phyloP scores from a whole-genome alignment of 2,113 vertebrate species.

The Notarius quadriscutis region DNA sequence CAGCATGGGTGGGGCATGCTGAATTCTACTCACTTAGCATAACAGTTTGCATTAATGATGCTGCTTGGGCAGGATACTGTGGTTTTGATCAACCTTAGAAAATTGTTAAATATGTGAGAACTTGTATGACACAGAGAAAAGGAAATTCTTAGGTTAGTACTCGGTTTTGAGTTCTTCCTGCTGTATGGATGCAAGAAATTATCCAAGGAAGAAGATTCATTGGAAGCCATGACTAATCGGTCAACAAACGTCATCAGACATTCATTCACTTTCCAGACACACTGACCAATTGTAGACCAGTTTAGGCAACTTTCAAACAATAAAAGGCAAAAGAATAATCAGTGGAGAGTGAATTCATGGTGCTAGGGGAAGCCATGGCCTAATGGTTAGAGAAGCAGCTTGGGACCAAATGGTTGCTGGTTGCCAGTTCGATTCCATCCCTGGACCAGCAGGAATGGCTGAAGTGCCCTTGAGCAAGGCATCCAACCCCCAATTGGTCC shows the following conservation, averaged over 20 bases:
- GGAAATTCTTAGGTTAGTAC: slow-evolving; percentile 51
- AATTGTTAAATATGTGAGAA: slow-evolving; percentile 3
- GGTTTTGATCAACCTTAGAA: slow-evolving; percentile 12
- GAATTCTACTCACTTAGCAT: neutral
- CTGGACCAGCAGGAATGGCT: neutral
- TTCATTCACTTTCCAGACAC: neutral
- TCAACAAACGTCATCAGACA: neutral
- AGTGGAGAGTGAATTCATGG: neutral
- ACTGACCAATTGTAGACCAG: neutral
- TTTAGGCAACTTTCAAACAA: neutral
- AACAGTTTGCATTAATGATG: neutral
- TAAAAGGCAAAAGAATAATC: neutral
- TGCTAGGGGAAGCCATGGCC: no score
- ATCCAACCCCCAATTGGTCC: no score
- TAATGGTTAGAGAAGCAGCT: no score
- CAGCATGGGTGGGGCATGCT: neutral
- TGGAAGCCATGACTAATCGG: slow-evolving; percentile 60
- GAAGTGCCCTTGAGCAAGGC: no score
- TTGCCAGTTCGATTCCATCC: no score
- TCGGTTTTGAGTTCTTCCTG: slow-evolving; percentile 49
- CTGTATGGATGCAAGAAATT: slow-evolving; percentile 38
- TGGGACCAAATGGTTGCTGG: no score
- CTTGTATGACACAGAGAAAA: slow-evolving; percentile 57
- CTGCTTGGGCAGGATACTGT: slow-evolving; percentile 20
- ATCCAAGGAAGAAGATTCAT: slow-evolving; percentile 62